phyloP scores from a whole-genome alignment of 2,113 vertebrate genomes.

The Hassar affinis region DNA sequence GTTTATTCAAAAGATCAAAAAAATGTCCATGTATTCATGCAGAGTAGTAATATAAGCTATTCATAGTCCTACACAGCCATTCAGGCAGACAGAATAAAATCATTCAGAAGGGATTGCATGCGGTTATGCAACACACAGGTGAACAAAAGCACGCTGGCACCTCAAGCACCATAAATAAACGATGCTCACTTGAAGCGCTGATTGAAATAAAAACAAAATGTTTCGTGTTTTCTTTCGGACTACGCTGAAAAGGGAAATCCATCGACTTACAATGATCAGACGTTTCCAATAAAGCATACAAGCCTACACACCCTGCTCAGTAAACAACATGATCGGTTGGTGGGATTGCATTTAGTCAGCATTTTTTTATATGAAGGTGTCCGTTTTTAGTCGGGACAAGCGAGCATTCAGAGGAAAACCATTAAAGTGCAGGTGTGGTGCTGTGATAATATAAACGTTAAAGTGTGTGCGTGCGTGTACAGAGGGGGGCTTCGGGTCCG shows the following conservation, averaged over 20 bases:
- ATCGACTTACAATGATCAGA: not conserved
- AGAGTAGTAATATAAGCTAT: not conserved
- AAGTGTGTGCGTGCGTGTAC: not conserved
- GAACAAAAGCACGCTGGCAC: not conserved
- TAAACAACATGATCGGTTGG: not conserved
- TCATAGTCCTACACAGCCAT: not conserved
- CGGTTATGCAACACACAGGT: not conserved
- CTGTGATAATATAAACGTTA: constrained; percentile 20
- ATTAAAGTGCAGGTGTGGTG: constrained; percentile 32
- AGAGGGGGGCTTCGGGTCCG: constrained; percentile 27
- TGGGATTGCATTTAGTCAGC: constrained; percentile 11
- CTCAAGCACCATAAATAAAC: constrained; percentile 9
- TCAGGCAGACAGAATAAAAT: not conserved
- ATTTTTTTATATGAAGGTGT: not conserved
- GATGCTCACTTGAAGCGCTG: not conserved
- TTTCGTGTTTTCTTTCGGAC: not conserved
- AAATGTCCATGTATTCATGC: not conserved
- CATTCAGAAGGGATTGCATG: not conserved
- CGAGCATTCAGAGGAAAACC: not conserved
- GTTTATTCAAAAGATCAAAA: not conserved
- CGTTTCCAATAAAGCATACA: not conserved
- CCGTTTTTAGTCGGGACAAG: not conserved
- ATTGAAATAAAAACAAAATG: not conserved
- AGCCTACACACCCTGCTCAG: not conserved
- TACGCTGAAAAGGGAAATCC: not conserved